These are phyloP conservation scores for Danio tinwini DNA, from an alignment of 2,797 vertebrate genomes.

Conservation along the genomic window DNA sequence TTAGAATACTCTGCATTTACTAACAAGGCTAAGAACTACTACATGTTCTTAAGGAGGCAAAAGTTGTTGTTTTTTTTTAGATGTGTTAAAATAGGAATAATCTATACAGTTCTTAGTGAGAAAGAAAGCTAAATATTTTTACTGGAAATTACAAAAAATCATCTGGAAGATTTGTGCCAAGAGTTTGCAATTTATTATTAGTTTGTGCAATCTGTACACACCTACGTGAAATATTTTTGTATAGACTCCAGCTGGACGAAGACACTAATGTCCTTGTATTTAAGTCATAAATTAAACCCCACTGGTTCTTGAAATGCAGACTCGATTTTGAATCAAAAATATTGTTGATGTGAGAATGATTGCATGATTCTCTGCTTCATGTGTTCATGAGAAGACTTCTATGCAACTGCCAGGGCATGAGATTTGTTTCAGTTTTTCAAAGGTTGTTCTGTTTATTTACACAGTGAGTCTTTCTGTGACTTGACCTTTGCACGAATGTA, in stretches of 20 bases:
- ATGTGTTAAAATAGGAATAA: too few species aligned
- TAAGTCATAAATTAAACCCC: slow-evolving; percentile 58
- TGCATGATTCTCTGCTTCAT: neutral
- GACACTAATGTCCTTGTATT: slow-evolving; percentile 40
- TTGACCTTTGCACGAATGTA: slow-evolving; percentile 25
- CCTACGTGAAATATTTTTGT: slow-evolving; percentile 40
- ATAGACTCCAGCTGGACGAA: slow-evolving; percentile 31
- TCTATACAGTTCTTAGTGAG: too few species aligned
- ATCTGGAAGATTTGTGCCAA: neutral
- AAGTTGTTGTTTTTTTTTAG: too few species aligned
- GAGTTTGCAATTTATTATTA: slow-evolving; percentile 1
- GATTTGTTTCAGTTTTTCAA: neutral
- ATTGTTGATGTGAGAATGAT: slow-evolving; percentile 40
- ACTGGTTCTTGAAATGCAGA: slow-evolving; percentile 11
- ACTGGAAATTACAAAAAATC: too few species aligned
- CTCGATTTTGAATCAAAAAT: slow-evolving; percentile 22
- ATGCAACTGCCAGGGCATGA: slow-evolving; percentile 35
- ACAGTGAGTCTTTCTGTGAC: slow-evolving; percentile 39
- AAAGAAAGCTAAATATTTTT: too few species aligned
- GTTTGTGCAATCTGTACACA: neutral
- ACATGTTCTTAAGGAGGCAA: too few species aligned
- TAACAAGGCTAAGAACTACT: too few species aligned
- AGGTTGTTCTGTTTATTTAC: slow-evolving; percentile 41
- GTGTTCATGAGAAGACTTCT: slow-evolving; percentile 20
- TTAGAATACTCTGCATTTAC: too few species aligned